Conservation (phyloP, 2,113 vertebrate genomes). For the Erinaceus europaeus region DNA sequence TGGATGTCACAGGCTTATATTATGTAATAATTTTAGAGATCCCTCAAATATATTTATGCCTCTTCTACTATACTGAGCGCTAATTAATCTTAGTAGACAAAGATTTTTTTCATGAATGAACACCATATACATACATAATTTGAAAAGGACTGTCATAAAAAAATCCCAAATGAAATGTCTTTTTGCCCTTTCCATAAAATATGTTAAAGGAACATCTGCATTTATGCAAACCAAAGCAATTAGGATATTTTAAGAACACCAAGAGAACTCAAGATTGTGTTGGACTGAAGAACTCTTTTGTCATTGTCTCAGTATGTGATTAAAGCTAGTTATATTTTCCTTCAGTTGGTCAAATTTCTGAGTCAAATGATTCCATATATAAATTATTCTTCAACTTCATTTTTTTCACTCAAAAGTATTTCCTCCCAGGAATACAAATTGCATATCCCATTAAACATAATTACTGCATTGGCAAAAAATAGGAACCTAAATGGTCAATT, state of each 20-base stretch:
- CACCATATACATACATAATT: not conserved
- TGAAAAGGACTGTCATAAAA: not conserved
- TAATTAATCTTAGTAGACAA: not conserved
- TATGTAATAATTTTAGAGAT: too few relatives aligned
- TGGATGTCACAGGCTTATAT: too few relatives aligned
- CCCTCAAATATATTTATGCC: too few relatives aligned
- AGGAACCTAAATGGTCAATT: not conserved
- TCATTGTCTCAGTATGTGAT: constrained; percentile 44
- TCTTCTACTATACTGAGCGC: too few relatives aligned
- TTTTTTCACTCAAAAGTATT: constrained; percentile 6
- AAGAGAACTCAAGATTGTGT: too few relatives aligned
- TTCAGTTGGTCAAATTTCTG: constrained; percentile 54
- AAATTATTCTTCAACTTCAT: constrained; percentile 22
- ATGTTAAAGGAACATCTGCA: constrained; percentile 3
- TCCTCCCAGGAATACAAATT: constrained; percentile 11
- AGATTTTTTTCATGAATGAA: not conserved
- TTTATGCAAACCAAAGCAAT: constrained; percentile 55
- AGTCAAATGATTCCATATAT: constrained; percentile 30
- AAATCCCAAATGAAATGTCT: not conserved
- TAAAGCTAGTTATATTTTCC: constrained; percentile 46
- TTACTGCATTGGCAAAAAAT: not conserved
- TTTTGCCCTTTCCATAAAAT: constrained; percentile 15
- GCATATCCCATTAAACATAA: not conserved
- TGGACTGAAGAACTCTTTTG: too few relatives aligned
- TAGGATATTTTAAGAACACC: constrained; percentile 39